Evolutionary conservation across 2,888 invertebrate species (phyloP).

Genomic region (Mimas tiliae): DNA sequence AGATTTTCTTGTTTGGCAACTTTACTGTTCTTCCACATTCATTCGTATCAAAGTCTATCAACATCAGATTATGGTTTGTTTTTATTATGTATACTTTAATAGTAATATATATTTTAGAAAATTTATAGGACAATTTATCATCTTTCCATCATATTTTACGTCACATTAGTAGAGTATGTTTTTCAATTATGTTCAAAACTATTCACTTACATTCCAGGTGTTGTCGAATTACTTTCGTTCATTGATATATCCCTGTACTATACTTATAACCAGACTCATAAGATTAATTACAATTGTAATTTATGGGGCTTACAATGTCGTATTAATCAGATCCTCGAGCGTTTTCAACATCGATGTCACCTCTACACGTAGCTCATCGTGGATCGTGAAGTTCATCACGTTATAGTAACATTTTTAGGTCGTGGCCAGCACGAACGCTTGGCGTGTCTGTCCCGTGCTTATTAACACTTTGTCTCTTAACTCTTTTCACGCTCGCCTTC

Average conservation of each 20-base stretch:
- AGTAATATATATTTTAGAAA: not conserved
- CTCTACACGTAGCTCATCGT: slow-evolving; percentile 11
- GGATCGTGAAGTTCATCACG: slow-evolving; percentile 55
- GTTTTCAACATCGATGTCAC: slow-evolving; percentile 3
- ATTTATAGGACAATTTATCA: not conserved
- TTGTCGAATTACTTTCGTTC: not conserved
- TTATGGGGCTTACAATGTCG: slow-evolving; percentile 4
- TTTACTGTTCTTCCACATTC: slow-evolving; percentile 27
- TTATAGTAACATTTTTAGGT: slow-evolving; percentile 62
- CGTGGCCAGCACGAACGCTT: slow-evolving; percentile 53
- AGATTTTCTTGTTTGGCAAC: slow-evolving; percentile 16
- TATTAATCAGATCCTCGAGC: not conserved
- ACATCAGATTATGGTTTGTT: not conserved
- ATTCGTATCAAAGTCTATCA: slow-evolving; percentile 15
- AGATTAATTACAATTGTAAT: not conserved
- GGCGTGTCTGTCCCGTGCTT: slow-evolving; percentile 49
- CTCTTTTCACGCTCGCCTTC: slow-evolving; percentile 43
- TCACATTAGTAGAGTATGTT: not conserved
- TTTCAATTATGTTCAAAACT: too few relatives aligned
- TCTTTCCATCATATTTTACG: not conserved
- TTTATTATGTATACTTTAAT: not conserved
- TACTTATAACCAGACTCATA: not conserved
- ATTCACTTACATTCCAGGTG: not conserved
- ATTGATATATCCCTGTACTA: not conserved
- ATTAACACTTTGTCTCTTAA: slow-evolving; percentile 41